Conservation (phyloP, 2,888 invertebrate species). For the Eupithecia pulchellata region DNA sequence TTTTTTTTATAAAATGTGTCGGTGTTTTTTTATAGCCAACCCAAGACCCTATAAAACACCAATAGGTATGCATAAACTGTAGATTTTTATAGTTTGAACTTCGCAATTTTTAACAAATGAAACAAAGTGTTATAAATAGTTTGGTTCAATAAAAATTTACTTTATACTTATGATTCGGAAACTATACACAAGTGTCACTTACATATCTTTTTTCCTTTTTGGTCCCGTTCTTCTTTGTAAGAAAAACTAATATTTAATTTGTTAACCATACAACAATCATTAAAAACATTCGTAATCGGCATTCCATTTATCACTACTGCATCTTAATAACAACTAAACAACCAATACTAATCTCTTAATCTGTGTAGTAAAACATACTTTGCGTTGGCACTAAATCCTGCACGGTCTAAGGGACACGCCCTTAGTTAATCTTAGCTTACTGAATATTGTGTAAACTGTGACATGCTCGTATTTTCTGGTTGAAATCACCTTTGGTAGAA, state of each 20-base stretch:
- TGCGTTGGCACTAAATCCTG: background rate
- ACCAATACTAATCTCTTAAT: constrained; percentile 3
- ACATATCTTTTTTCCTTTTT: too few relatives aligned
- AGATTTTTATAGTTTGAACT: too few relatives aligned
- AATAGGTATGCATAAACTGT: too few relatives aligned
- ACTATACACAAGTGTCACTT: too few relatives aligned
- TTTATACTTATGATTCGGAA: too few relatives aligned
- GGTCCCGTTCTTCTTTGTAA: too few relatives aligned
- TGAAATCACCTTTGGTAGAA: constrained; percentile 20
- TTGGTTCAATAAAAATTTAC: too few relatives aligned
- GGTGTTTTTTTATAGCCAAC: too few relatives aligned
- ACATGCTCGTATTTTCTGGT: constrained; percentile 23
- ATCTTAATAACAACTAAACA: constrained; percentile 23
- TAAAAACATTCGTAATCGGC: constrained; percentile 24
- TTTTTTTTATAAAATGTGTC: background rate
- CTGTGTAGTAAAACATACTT: background rate
- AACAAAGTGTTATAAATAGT: too few relatives aligned
- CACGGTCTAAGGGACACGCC: constrained; percentile 31
- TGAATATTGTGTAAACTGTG: constrained; percentile 18
- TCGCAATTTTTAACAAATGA: too few relatives aligned
- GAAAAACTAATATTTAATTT: constrained; percentile 1
- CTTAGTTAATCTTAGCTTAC: constrained; percentile 11
- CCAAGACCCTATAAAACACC: too few relatives aligned
- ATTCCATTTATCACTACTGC: constrained; percentile 34
- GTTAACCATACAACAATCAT: constrained; percentile 27